phyloP scores from a whole-genome alignment of 2,797 vertebrate genomes.

The Limnodromus scolopaceus region DNA sequence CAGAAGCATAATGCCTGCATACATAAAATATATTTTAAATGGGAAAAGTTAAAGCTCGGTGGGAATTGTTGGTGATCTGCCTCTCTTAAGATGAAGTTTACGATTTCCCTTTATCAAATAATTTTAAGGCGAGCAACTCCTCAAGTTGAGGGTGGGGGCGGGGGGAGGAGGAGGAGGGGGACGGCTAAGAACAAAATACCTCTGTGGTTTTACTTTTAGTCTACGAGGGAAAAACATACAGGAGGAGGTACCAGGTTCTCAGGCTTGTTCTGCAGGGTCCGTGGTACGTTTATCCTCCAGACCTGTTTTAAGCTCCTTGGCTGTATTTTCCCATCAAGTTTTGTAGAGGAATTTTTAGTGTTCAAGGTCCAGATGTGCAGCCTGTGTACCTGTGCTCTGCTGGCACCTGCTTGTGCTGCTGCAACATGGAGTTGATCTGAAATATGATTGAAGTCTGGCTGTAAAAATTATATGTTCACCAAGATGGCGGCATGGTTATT shows the following conservation, averaged over 20 bases:
- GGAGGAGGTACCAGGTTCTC: background rate
- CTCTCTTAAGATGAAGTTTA: slow-evolving; percentile 11
- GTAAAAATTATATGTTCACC: rapidly evolving
- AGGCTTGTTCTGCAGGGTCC: background rate
- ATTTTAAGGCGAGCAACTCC: background rate
- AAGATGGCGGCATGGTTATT: background rate
- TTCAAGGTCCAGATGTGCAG: background rate
- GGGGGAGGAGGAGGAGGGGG: rapidly evolving
- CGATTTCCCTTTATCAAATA: background rate
- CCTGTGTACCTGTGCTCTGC: background rate
- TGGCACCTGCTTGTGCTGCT: background rate
- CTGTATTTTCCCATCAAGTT: background rate
- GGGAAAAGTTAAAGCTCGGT: slow-evolving; percentile 22
- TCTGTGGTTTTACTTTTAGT: background rate
- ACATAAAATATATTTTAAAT: background rate
- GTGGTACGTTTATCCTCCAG: background rate
- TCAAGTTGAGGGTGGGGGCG: background rate
- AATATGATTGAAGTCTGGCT: rapidly evolving
- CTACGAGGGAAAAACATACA: background rate
- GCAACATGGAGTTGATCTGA: rapidly evolving
- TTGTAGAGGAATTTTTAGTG: background rate
- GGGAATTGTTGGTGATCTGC: slow-evolving; percentile 29
- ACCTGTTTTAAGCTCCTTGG: background rate
- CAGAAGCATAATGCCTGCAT: slow-evolving; percentile 13
- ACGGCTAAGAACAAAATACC: background rate